Evolutionary conservation across 2,113 vertebrate species (phyloP).

Genomic region (Gila orcuttii): DNA sequence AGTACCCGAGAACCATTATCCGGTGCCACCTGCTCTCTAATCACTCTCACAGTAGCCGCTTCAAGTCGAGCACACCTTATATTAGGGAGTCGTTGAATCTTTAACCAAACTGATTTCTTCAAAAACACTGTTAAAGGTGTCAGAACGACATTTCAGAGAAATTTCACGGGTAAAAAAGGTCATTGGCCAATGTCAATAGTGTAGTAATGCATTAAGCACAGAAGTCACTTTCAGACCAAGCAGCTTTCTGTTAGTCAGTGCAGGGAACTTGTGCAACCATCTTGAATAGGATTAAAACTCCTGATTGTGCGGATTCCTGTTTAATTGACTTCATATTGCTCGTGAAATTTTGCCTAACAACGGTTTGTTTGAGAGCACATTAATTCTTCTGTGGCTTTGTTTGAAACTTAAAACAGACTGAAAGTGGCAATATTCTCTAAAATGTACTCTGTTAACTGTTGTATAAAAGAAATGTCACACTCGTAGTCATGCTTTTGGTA

Average conservation of each 20-base stretch:
- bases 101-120: neutral
- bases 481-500: neutral
- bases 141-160: neutral
- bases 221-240: neutral
- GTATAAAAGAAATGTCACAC: neutral
- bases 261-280: neutral
- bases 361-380: neutral
- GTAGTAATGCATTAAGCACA: neutral
- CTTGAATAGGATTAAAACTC: neutral
- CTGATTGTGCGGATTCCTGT: neutral
- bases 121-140: no score
- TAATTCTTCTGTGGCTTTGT: neutral
- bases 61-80: neutral
- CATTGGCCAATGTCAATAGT: neutral
- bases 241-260: neutral
- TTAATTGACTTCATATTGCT: neutral
- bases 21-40: no score
- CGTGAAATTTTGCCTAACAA: neutral
- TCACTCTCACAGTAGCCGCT: no score
- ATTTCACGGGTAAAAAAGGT: neutral
- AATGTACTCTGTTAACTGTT: neutral
- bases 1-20: no score
- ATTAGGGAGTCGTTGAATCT: neutral
- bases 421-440: neutral
- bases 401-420: neutral